Percentiles rank a stretch among this genome's conserved stretches.
Evolutionary conservation across 2,888 invertebrate genomes (phyloP).

Genomic region (Meloe dianella): DNA sequence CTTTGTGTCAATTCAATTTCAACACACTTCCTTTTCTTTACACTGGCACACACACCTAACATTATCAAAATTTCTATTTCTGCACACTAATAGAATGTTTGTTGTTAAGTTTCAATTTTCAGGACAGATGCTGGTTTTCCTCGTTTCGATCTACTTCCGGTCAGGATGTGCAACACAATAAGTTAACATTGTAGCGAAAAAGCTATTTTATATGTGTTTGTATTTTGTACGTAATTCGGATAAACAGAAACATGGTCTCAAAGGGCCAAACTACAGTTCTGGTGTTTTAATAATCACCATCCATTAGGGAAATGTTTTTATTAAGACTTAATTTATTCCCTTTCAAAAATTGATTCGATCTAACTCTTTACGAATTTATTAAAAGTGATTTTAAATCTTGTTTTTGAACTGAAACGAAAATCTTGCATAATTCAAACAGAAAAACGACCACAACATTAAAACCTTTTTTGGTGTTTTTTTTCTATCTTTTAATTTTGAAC

Average conservation of each 20-base stretch:
- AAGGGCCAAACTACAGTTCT: neutral
- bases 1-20: conserved; percentile 44
- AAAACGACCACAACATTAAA: conserved; percentile 26
- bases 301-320: conserved; percentile 9
- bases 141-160: conserved; percentile 26
- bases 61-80: conserved; percentile 20
- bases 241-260: neutral
- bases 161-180: conserved; percentile 10
- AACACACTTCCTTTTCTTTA: conserved; percentile 39
- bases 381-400: conserved; percentile 25
- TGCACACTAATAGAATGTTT: conserved; percentile 11
- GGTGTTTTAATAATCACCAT: conserved; percentile 9
- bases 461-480: too few species aligned
- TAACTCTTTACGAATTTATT: conserved; percentile 28
- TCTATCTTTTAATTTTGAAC: neutral
- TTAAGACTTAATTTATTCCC: conserved; percentile 22
- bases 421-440: conserved; percentile 41
- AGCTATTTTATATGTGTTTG: neutral
- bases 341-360: conserved; percentile 22
- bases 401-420: conserved; percentile 8
- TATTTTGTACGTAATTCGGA: neutral
- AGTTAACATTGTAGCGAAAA: neutral
- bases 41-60: conserved; percentile 18
- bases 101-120: conserved; percentile 21
- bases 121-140: conserved; percentile 27